Conservation (phyloP, 2,113 vertebrate species). For the Acrocephalus kingi region DNA sequence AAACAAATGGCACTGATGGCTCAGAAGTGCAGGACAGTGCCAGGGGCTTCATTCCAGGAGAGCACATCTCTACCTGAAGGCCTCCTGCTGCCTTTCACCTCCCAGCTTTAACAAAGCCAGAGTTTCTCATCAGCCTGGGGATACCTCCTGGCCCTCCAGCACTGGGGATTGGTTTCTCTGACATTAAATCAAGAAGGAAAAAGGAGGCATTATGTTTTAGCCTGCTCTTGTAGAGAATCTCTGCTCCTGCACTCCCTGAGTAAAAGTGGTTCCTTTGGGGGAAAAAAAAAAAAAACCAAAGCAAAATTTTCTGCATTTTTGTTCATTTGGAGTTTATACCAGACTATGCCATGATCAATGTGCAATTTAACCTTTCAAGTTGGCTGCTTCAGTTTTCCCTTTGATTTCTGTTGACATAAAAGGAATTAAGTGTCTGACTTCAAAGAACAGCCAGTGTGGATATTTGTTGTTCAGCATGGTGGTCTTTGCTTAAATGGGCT, state of each 20-base stretch:
- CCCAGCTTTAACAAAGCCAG: not conserved
- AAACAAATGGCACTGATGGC: not conserved
- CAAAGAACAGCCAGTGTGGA: not conserved
- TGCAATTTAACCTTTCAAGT: slow-evolving; percentile 13
- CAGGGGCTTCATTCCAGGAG: not conserved
- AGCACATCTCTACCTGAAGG: not conserved
- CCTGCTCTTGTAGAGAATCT: not conserved
- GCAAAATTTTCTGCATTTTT: not conserved
- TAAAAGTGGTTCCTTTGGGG: not conserved
- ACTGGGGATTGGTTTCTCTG: not conserved
- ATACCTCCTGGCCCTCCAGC: not conserved
- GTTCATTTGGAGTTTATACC: not conserved
- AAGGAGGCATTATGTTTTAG: not conserved
- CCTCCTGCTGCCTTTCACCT: not conserved
- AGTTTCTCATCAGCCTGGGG: not conserved
- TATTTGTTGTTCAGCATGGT: slow-evolving; percentile 30
- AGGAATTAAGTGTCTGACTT: slow-evolving; percentile 25
- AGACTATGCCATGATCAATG: not conserved
- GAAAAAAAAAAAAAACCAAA: not conserved
- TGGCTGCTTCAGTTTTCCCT: not conserved
- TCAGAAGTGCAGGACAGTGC: not conserved
- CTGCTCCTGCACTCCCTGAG: not conserved
- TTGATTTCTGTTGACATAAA: slow-evolving; percentile 29
- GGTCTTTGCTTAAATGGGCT: not conserved
- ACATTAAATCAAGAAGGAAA: not conserved